Base-by-base conservation (phyloP, 2,888 invertebrate genomes). In the Ophonus ardosiacus region DNA sequence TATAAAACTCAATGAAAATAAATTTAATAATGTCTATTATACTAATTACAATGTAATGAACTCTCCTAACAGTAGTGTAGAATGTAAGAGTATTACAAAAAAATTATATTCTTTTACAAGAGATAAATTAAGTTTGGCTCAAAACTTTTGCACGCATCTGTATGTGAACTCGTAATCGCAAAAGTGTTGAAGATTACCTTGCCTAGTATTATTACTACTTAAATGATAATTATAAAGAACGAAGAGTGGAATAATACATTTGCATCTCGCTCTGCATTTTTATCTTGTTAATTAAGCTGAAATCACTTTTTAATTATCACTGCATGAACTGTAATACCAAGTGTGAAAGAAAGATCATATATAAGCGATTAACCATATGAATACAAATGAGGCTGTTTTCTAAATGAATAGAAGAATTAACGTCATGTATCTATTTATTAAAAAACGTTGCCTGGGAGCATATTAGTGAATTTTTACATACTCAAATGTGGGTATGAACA, bases 251-350 rank as follows among this genome's bases (percentile, higher is more conserved):
- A 3, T 10, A 15, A 43, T 74, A 51, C 51, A 13, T 51, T 21
- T 56, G 74, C 74, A 74, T 51, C 51, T 74, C 51, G 51, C 51
- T 51, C 51, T 56, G 74, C 74, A 74, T 51, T 74, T 74, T 74
- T 74, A 74, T 74, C 74, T 74, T 40, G 43, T 51, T 74, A 74
- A 74, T 74, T 74, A 74, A 18, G 74, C 74, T 74, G 43, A 74
- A 74, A 74, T 74, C 51, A 51, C 21, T 51, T 74, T 74, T 74
- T 74, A 74, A 74, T 74, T 51, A 74, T 74, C 74, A 17, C n/a
- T 2, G 74, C 74, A 74, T 56, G 74, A 51, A 24, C 74, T 51
- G 74, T 51, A 40, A 71, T 51, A 51, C 18, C 74, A 51, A 74
- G 74, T 51, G 74, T 74, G 74, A 74, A 51, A 18, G 74, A 18